Conservation (phyloP, 2,797 vertebrate genomes). For the Danio aesculapii region DNA sequence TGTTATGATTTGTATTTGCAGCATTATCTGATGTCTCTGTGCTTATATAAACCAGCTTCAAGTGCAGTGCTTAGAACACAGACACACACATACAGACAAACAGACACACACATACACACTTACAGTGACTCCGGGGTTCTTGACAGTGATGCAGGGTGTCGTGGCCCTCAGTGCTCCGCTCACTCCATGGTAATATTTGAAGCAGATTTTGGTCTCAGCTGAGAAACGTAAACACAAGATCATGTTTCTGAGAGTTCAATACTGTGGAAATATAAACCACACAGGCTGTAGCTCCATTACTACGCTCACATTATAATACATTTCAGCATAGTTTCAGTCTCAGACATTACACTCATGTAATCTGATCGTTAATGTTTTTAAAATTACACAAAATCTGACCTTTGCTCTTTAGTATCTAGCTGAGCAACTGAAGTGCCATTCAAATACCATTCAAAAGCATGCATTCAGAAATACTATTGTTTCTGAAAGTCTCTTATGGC, state of each 20-base stretch:
- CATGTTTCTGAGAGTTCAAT: not conserved
- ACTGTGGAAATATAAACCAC: not conserved
- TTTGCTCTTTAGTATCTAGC: too few species aligned
- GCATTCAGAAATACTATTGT: too few species aligned
- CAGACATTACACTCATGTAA: not conserved
- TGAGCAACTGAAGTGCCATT: too few species aligned
- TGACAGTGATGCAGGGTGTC: constrained; percentile 96
- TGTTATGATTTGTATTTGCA: not conserved
- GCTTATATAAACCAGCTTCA: not conserved
- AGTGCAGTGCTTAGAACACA: too few species aligned
- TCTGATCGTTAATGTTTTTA: not conserved
- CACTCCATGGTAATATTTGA: constrained; percentile 97
- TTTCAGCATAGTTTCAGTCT: not conserved
- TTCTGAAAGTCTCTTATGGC: not conserved
- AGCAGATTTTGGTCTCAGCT: constrained; percentile 98
- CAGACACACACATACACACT: constrained; percentile 57
- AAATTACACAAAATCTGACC: too few species aligned
- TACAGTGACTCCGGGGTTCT: constrained; percentile 92
- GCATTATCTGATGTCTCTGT: not conserved
- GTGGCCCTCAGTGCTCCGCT: constrained; percentile 94
- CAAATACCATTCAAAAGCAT: not conserved
- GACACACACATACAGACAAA: constrained; percentile 26
- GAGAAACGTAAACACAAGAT: constrained; percentile 40
- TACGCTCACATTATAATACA: not conserved
- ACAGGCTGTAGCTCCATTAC: not conserved